Base-by-base conservation (phyloP, 1,140 invertebrate genomes). In the Coptotermes formosanus region DNA sequence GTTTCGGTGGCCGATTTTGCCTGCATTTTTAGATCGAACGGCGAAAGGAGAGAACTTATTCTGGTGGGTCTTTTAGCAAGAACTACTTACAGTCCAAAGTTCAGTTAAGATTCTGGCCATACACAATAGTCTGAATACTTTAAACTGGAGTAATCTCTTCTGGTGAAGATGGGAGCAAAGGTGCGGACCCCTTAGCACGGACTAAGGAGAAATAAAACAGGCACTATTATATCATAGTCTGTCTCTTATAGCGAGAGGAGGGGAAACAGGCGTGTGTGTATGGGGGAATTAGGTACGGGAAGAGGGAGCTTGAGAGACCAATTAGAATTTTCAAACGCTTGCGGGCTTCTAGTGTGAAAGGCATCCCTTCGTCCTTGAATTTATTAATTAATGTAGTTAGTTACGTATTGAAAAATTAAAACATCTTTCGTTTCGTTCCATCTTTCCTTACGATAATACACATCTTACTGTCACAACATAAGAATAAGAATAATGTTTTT, bases 321-420 rank as follows among this genome's bases (percentile, higher is more conserved):
- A 75, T 75, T 75, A 75, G 30, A 75, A 75, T 16, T 75, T 75
- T 75, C 64, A 75, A 25, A 75, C 64, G 64, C 9, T n/a, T 25
- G 11, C 64, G 25, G 64, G 64, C 64, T 75, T 75, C 64, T 75
- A 75, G 64, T 75, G 64, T 75, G n/a, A 30, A n/a, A 75, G 1
- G 64, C 64, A 75, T 75, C 64, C n/a, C 64, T 30, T 75, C 64
- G 30, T 75, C 25, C n/a, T 75, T 75, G 64, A 25, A n/a, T n/a
- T 30, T 75, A 30, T 75, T 75, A 75, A 75, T 75, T 75, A 75
- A 30, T 16, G 64, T 75, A 75, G 25, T 75, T 75, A 75, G 25
- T 75, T 75, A 75, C n/a, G 64, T n/a, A 75, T n/a, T 75, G 25
- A 75, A 75, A 25, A n/a, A 75, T 75, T 30, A n/a, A 75, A 75